Evolutionary conservation across 1,140 invertebrate genomes (phyloP), one percentile per base, ranked within the genome.

Genomic region (Lerema accius): DNA sequence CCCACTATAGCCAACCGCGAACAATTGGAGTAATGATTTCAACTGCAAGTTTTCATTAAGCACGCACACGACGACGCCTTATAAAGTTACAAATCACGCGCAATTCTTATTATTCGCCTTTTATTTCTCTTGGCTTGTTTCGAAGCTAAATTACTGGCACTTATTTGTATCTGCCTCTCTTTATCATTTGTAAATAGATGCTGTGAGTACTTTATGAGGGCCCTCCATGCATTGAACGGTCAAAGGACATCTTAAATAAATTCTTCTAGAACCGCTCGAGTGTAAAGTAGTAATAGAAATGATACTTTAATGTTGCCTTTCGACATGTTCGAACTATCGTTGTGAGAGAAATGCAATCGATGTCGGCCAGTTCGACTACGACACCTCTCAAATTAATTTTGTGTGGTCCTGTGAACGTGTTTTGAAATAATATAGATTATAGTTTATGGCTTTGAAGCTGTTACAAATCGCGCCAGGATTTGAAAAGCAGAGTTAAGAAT

Each of bases 11-110:
- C 61, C 60, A 48, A 35, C 35, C 46, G 62, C 65, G 19, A 67
- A 77, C 84, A 86, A 84, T 86, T 86, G 81, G 73, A 79, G 67
- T 71, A 80, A 76, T 64, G 78, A 82, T 68, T 77, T 78, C 76
- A 78, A 80, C 81, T 69, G 73, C 70, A 72, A 76, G 71, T 70
- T 71, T 76, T 74, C 78, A 84, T 86, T 88, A 84, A 79, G 74
- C 76, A 66, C 70, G 65, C 73, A 82, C 77, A 86, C 74, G 76
- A 68, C 67, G 70, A 68, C 56, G 55, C 66, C 73, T 82, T 79
- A 84, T 85, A 80, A 81, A 84, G 73, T 84, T 84, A 80, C 77
- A 83, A 83, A 84, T 66, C 71, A 77, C 66, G 65, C 60, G 61
- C 73, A 72, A 76, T 74, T 76, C 74, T 82, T 79, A 78, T 76